Conservation (phyloP, 2,113 vertebrate species). For the Taxidea taxus region DNA sequence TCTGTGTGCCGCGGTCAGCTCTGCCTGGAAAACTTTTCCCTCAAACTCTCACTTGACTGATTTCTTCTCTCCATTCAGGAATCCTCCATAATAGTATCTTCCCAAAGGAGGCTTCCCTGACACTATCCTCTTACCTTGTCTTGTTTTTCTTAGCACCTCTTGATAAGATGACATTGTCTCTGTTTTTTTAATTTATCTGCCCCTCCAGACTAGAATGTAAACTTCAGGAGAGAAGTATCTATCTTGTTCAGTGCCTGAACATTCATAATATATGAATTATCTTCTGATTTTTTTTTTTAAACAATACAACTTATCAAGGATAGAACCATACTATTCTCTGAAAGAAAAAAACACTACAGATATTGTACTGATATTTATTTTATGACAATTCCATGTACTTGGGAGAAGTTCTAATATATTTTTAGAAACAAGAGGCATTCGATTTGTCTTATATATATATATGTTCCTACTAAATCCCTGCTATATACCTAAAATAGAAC, state of each 20-base stretch:
- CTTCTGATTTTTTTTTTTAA: slow-evolving; percentile 25
- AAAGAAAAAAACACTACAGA: background rate
- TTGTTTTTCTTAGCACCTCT: background rate
- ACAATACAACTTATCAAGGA: background rate
- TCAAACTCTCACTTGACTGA: background rate
- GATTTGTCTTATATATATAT: background rate
- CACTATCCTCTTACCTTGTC: background rate
- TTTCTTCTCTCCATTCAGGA: slow-evolving; percentile 11
- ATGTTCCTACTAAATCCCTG: slow-evolving; percentile 6
- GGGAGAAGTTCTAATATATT: background rate
- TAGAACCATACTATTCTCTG: background rate
- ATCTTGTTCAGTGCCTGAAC: background rate
- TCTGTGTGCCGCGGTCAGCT: background rate
- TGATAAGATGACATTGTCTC: background rate
- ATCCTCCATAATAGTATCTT: background rate
- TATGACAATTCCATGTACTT: background rate
- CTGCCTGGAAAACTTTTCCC: background rate
- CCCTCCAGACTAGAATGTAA: slow-evolving; percentile 13
- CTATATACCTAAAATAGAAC: background rate
- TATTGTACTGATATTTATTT: background rate
- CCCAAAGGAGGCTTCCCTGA: background rate
- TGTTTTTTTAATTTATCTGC: background rate
- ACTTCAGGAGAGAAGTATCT: background rate
- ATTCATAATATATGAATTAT: background rate
- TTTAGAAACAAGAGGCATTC: background rate